Evolutionary conservation across 1,140 invertebrate genomes (phyloP).

Genomic region (Apis cerana): DNA sequence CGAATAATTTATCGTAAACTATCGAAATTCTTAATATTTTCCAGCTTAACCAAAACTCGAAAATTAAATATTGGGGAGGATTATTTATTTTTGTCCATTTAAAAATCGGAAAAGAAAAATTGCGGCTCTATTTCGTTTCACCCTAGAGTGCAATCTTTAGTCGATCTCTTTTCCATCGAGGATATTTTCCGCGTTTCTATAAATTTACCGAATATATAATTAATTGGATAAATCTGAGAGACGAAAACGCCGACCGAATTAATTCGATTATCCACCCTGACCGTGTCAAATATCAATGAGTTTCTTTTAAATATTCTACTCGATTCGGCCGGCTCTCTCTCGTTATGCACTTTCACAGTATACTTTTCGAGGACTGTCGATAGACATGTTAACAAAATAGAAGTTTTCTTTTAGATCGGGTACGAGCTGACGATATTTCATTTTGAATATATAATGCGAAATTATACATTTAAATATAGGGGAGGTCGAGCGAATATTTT

Average conservation of each 20-base stretch:
- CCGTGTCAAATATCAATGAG: not conserved
- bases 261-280: not conserved
- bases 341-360: conserved; percentile 63
- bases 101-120: too few relatives aligned
- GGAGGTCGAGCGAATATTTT: not conserved
- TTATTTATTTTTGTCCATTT: too few relatives aligned
- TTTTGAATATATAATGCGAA: not conserved
- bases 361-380: conserved; percentile 46
- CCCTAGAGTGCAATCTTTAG: not conserved
- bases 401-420: not conserved
- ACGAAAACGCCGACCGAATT: conserved; percentile 27
- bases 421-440: not conserved
- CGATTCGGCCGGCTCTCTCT: conserved; percentile 51
- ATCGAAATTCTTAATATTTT: too few relatives aligned
- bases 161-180: conserved; percentile 10
- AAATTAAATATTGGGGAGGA: too few relatives aligned
- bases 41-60: too few relatives aligned
- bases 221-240: conserved; percentile 49
- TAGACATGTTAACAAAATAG: conserved; percentile 47
- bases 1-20: too few relatives aligned
- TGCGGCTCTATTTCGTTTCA: too few relatives aligned
- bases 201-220: conserved; percentile 35
- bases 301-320: not conserved
- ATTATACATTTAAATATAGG: not conserved
- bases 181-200: not conserved